Percentiles rank a stretch among this genome's conserved stretches.
Evolutionary conservation across 2,797 vertebrate genomes (phyloP).

Genomic region (Phataginus tricuspis): DNA sequence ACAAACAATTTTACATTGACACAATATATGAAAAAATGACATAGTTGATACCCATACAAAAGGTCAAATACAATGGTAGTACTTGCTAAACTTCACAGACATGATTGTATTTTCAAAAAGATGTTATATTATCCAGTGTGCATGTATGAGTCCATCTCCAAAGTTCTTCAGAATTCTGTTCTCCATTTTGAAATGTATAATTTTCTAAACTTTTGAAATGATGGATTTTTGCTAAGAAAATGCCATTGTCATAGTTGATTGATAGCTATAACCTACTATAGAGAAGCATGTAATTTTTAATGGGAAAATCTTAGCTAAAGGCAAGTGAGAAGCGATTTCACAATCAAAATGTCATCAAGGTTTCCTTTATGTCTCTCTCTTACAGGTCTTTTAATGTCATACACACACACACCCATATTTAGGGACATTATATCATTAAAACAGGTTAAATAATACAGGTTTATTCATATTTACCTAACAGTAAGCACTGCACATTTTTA

Average conservation of each 20-base stretch:
- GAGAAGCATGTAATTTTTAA: constrained; percentile 69
- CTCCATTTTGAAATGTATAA: neutral
- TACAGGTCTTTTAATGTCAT: neutral
- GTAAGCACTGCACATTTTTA: neutral
- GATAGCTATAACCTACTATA: constrained; percentile 44
- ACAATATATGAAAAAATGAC: neutral
- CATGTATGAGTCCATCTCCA: neutral
- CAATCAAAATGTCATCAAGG: constrained; percentile 58
- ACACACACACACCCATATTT: neutral
- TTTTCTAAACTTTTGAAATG: neutral
- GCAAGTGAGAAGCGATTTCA: constrained; percentile 69
- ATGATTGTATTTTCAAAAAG: neutral
- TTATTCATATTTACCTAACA: neutral
- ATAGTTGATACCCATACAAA: neutral
- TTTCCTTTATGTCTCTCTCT: neutral
- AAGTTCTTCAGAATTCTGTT: neutral
- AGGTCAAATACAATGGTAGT: neutral
- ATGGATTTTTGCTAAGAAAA: constrained; percentile 59
- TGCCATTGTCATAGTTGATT: constrained; percentile 62
- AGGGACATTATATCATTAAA: neutral
- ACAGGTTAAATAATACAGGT: neutral
- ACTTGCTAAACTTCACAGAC: neutral
- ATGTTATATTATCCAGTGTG: neutral
- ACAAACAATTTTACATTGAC: neutral
- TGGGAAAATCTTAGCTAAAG: constrained; percentile 43